Evolutionary conservation across 37 sponge, comb jelly and placozoan species (phyloP).

Genomic region (Hormiphora californensis): DNA sequence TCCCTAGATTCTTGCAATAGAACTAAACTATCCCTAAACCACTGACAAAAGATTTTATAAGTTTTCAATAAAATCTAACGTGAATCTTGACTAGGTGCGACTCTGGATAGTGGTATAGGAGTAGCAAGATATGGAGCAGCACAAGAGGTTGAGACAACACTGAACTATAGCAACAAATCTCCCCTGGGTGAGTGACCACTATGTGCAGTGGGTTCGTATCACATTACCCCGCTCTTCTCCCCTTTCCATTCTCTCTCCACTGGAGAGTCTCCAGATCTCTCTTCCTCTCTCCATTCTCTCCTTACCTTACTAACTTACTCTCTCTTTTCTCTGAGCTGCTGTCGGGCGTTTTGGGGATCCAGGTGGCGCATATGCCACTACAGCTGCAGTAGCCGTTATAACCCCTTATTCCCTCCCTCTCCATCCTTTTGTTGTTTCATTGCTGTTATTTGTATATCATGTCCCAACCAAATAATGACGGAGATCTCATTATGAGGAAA

Average conservation of each 20-base stretch:
- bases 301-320: not conserved
- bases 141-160: not conserved
- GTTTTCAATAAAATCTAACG: not conserved
- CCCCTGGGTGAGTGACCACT: not conserved
- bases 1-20: too few species aligned
- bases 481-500: conserved; percentile 50
- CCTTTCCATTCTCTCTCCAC: not conserved
- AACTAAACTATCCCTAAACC: too few species aligned
- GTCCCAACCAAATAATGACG: too few species aligned
- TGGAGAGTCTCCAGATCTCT: not conserved
- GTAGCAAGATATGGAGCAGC: not conserved
- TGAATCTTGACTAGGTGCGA: not conserved
- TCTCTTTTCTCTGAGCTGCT: not conserved
- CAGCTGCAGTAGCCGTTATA: too few species aligned
- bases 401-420: too few species aligned
- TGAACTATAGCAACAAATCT: conserved; percentile 32
- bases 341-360: not conserved
- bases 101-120: conserved; percentile 21
- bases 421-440: too few species aligned
- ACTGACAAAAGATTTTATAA: too few species aligned
- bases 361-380: not conserved
- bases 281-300: not conserved
- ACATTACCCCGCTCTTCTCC: not conserved
- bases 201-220: not conserved
- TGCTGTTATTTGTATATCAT: too few species aligned